A percentile compares a stretch with the other conserved stretches of the same genome.
These are phyloP conservation scores for Chrysopilus asiliformis DNA, from an alignment of 2,888 invertebrate genomes.

Conservation along the genomic window DNA sequence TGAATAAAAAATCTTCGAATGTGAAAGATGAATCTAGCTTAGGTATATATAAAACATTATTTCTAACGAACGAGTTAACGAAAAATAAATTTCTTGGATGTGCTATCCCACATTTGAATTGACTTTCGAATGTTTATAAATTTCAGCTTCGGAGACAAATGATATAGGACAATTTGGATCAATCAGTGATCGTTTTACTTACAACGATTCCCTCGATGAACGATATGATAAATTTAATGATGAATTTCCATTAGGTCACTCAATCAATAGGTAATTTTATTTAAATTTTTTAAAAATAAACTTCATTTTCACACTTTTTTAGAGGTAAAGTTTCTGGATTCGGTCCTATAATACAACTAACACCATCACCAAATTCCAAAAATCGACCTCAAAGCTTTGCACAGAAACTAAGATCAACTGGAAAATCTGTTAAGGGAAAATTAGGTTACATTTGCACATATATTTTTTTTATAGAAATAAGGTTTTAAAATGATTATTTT, in stretches of 20 bases:
- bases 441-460: too few species aligned
- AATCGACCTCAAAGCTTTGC: constrained; percentile 74
- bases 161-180: constrained; percentile 30
- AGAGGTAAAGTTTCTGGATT: constrained; percentile 24
- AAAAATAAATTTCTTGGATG: too few species aligned
- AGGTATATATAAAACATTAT: constrained; percentile 40
- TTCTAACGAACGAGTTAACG: too few species aligned
- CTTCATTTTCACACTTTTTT: too few species aligned
- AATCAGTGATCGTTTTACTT: constrained; percentile 28
- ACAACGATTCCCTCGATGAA: constrained; percentile 32
- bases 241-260: constrained; percentile 23
- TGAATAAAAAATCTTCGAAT: constrained; percentile 30
- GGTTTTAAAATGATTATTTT: too few species aligned
- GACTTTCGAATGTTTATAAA: not conserved
- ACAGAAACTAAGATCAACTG: constrained; percentile 71
- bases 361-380: constrained; percentile 34
- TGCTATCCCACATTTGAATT: not conserved
- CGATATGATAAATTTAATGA: constrained; percentile 36
- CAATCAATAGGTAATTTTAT: constrained; percentile 20
- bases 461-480: too few species aligned
- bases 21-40: constrained; percentile 49
- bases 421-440: constrained; percentile 67
- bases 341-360: constrained; percentile 30
- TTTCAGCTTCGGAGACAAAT: constrained; percentile 34
- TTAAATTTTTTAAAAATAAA: constrained; percentile 1